phyloP scores from a whole-genome alignment of 2,113 vertebrate genomes.

The Pholis gunnellus region DNA sequence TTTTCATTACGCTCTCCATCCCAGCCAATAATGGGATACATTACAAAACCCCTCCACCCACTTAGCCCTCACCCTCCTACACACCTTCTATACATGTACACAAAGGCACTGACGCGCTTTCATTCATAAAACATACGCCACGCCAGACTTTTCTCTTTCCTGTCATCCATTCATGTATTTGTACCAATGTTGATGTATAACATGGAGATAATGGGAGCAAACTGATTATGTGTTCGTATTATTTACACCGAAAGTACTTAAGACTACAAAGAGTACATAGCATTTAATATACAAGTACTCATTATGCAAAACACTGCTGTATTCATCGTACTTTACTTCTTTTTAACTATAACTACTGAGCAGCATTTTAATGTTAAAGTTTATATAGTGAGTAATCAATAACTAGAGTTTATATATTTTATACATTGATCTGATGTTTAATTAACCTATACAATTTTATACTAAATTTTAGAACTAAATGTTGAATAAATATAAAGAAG shows the following conservation, averaged over 20 bases:
- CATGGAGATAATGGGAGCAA: background rate
- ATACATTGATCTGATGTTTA: too few relatives aligned
- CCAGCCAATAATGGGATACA: background rate
- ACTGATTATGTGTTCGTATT: background rate
- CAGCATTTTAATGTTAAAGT: background rate
- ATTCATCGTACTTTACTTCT: background rate
- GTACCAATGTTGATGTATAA: background rate
- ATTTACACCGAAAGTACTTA: background rate
- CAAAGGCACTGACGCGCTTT: conserved; percentile 1
- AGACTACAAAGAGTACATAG: background rate
- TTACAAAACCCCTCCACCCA: conserved; percentile 9
- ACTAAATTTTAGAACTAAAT: too few relatives aligned
- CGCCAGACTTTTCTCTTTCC: background rate
- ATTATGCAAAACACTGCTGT: background rate
- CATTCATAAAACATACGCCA: conserved; percentile 40
- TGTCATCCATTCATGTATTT: background rate
- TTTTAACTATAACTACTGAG: background rate
- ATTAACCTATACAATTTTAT: too few relatives aligned
- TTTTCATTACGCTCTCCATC: background rate
- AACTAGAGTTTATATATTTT: background rate
- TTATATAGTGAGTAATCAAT: background rate
- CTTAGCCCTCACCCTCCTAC: background rate
- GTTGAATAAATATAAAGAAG: background rate
- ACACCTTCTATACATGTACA: background rate
- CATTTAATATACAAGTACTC: background rate